Conservation (phyloP, 2,113 vertebrate genomes). For the Antechinus stuartii region DNA sequence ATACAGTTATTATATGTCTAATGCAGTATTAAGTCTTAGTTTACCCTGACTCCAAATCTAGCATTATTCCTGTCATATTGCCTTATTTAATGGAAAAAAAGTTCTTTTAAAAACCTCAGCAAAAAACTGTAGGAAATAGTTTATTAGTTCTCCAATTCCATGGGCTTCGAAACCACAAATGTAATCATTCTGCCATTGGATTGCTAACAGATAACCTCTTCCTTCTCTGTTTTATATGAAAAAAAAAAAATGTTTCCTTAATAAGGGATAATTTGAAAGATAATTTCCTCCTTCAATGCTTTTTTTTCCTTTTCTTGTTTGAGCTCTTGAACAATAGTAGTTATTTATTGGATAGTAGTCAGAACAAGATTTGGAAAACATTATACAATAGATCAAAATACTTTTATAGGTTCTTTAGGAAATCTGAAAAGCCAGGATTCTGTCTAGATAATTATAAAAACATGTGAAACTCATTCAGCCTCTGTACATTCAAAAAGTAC, state of each 20-base stretch:
- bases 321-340: not conserved
- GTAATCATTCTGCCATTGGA: not conserved
- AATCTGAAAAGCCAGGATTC: not conserved
- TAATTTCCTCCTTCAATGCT: not conserved
- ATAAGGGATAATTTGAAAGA: not conserved
- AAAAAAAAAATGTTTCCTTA: not conserved
- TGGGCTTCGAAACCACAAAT: not conserved
- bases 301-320: not conserved
- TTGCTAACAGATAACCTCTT: not conserved
- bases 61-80: not conserved
- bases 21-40: not conserved
- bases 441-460: not conserved
- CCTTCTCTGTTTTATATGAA: not conserved
- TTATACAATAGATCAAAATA: not conserved
- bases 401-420: not conserved
- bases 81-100: not conserved
- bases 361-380: not conserved
- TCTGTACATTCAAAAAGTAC: not conserved
- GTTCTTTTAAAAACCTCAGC: not conserved
- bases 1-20: not conserved
- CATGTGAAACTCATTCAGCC: not conserved
- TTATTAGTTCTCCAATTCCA: not conserved
- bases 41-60: not conserved
- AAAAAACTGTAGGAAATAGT: not conserved
- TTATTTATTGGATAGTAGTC: not conserved